Percentiles rank a stretch among this genome's conserved stretches.
Conservation (phyloP, 2,113 vertebrate species). For the Sitta europaea region DNA sequence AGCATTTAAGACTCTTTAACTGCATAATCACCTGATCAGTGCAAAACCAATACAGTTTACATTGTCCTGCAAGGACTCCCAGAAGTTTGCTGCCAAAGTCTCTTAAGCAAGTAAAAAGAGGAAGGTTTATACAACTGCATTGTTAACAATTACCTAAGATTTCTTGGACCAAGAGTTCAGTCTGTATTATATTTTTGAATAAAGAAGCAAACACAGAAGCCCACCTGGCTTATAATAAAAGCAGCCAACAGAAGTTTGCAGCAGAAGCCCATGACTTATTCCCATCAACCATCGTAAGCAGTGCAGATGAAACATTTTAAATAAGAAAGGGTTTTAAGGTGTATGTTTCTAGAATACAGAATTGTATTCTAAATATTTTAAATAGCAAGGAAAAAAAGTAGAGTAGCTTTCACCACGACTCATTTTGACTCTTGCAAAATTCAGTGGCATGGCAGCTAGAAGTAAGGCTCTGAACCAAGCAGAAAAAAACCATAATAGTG, state of each 20-base stretch:
- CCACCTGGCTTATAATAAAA: not conserved
- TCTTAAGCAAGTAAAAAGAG: not conserved
- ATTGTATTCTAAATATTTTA: not conserved
- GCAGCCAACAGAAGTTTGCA: not conserved
- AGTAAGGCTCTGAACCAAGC: not conserved
- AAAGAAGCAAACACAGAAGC: not conserved
- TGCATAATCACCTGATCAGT: not conserved
- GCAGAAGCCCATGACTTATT: not conserved
- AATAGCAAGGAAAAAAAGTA: not conserved
- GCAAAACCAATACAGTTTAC: not conserved
- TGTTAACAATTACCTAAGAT: not conserved
- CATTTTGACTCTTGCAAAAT: not conserved
- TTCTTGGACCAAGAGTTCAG: not conserved
- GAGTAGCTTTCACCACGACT: not conserved
- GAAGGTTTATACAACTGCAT: not conserved
- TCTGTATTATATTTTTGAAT: not conserved
- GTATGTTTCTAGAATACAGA: not conserved
- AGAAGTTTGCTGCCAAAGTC: not conserved
- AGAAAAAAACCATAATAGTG: not conserved
- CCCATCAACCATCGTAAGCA: rapidly evolving
- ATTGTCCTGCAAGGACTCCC: not conserved
- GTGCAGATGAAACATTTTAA: not conserved
- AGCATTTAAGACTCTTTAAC: not conserved
- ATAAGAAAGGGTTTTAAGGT: not conserved
- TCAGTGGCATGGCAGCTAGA: not conserved